A percentile compares a stretch with the other conserved stretches of the same genome.
These are phyloP conservation scores for Mythimna ferrago DNA, from an alignment of 2,888 invertebrate species.

Conservation along the genomic window DNA sequence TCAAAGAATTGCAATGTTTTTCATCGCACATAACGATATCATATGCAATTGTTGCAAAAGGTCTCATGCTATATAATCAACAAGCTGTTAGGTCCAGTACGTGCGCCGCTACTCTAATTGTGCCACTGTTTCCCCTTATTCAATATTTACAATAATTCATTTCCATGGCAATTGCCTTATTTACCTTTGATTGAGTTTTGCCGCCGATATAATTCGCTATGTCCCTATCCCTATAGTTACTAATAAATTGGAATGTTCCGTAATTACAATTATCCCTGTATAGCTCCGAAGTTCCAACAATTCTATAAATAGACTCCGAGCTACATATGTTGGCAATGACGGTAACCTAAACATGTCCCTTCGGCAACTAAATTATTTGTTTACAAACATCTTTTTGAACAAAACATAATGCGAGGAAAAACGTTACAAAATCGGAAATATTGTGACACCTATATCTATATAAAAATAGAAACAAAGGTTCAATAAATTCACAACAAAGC, in stretches of 20 bases:
- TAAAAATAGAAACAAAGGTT: constrained; percentile 24
- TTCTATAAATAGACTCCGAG: constrained; percentile 24
- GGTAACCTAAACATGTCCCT: constrained; percentile 17
- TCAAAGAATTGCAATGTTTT: constrained; percentile 31
- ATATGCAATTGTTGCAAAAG: constrained; percentile 62
- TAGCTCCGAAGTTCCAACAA: neutral
- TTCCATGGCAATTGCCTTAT: constrained; percentile 48
- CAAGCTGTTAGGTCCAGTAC: constrained; percentile 54
- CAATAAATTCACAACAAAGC: constrained; percentile 31
- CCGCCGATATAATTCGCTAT: constrained; percentile 5
- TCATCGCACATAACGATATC: constrained; percentile 24
- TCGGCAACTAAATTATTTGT: constrained; percentile 22
- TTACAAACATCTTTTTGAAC: constrained; percentile 33
- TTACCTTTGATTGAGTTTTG: constrained; percentile 47
- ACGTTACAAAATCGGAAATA: constrained; percentile 4
- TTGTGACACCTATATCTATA: neutral
- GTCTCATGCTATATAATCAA: constrained; percentile 54
- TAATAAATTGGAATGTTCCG: constrained; percentile 16
- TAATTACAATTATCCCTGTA: constrained; percentile 5
- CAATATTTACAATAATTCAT: constrained; percentile 64
- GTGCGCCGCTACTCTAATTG: constrained; percentile 64
- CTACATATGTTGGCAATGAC: constrained; percentile 34
- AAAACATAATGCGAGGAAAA: constrained; percentile 1
- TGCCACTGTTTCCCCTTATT: constrained; percentile 62
- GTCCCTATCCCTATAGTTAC: constrained; percentile 10